A percentile compares a stretch with the other conserved stretches of the same genome.
Conservation (phyloP, 2,888 invertebrate species). For the Thysanoteuthis rhombus region DNA sequence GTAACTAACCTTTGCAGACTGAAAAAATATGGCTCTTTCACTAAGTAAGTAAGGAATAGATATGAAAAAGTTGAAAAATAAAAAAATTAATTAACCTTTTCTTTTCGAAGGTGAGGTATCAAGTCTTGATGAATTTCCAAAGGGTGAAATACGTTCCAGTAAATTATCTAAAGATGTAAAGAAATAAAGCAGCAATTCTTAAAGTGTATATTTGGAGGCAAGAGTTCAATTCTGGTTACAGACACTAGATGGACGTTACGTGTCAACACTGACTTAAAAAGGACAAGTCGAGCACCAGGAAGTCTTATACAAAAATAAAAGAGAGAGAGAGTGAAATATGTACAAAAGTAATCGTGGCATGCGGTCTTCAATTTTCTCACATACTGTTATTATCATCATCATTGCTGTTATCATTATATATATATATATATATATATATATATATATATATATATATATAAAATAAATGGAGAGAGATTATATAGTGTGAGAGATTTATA, state of each 20-base stretch:
- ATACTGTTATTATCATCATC: not conserved
- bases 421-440: not conserved
- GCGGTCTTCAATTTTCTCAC: conserved; percentile 12
- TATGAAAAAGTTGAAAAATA: conserved; percentile 31
- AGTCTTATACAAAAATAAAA: not conserved
- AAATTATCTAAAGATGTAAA: conserved; percentile 30
- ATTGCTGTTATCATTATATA: not conserved
- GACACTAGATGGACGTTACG: conserved; percentile 12
- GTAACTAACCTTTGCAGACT: not conserved
- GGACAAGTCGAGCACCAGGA: conserved; percentile 21
- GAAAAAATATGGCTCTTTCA: conserved; percentile 15
- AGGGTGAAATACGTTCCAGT: conserved; percentile 32
- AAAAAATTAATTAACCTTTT: conserved; percentile 31
- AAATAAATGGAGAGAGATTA: not conserved
- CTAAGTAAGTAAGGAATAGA: conserved; percentile 16
- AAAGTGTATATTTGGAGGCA: conserved; percentile 26
- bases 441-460: not conserved
- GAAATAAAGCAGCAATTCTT: conserved; percentile 31
- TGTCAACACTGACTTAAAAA: conserved; percentile 25
- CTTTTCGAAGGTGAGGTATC: conserved; percentile 32
- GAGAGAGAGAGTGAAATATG: not conserved
- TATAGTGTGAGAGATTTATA: not conserved
- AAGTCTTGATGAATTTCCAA: conserved; percentile 30
- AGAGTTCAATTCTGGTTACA: conserved; percentile 21
- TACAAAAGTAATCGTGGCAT: not conserved